Base-by-base conservation (phyloP, 1,140 invertebrate species). In the Asobara japonica region DNA sequence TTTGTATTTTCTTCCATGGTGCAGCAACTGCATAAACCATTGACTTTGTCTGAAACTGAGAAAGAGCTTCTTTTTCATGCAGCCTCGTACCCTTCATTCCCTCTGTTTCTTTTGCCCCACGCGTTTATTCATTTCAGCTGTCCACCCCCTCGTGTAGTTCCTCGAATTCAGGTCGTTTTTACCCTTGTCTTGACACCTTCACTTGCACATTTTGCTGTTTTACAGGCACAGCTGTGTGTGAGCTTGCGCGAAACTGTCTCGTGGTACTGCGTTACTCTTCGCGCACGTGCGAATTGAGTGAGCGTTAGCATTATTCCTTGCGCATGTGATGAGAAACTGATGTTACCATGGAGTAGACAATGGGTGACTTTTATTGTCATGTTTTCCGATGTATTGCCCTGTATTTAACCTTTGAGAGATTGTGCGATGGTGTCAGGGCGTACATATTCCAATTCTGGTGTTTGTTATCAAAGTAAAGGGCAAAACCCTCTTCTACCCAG, bases 41-140 rank as follows among this genome's bases (percentile, higher is more conserved):
- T 45, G n/a, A 45, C 18, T n/a, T 16, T 45, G 41, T 18, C 41
- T 45, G 13, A 62, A 74, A 36, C 71, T 65, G 18, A 29, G 3
- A 51, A 18, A 13, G 48, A 66, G 31, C 11, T 66, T 2, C 1
- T 65, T 36, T 16, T 33, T 69, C 31, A n/a, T 30, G 31, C 31
- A 38, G n/a, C 31, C 31, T 38, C 38, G 20, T 33, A 61, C 68
- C 11, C n/a, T 22, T 69, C 16, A 13, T 36, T 41, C 30, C 11
- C 20, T 62, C 33, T 41, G 6, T 20, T 29, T 25, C 18, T 27
- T 36, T 20, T 18, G 10, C 48, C 51, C 4, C 20, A 36, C 38
- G 69, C 61, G 18, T 56, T 56, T 22, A 56, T 56, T 56, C 11
- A 56, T 56, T 22, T 22, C 51, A 25, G 51, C 48, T 64, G 60